Evolutionary conservation across 2,888 invertebrate genomes (phyloP).

Genomic region (Criorhina ranunculi): DNA sequence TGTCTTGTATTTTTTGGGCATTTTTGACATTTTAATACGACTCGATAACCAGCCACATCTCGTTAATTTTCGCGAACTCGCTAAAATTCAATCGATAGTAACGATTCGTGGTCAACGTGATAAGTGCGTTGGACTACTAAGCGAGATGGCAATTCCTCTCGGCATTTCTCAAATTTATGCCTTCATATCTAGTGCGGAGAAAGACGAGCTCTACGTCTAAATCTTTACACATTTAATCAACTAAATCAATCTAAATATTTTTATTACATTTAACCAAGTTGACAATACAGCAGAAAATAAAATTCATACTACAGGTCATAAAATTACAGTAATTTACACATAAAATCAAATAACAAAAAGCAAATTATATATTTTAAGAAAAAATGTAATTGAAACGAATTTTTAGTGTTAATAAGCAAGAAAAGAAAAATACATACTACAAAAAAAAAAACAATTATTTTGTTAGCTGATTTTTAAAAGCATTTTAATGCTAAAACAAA

Average conservation of each 20-base stretch:
- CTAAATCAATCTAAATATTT: neutral
- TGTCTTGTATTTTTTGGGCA: no score
- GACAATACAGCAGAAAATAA: slow-evolving; percentile 48
- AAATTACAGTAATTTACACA: slow-evolving; percentile 71
- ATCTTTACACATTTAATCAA: neutral
- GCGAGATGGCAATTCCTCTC: no score
- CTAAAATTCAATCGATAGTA: no score
- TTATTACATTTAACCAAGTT: slow-evolving; percentile 57
- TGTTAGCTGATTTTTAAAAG: slow-evolving; percentile 65
- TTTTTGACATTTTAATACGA: no score
- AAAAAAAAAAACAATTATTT: slow-evolving; percentile 58
- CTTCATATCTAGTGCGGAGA: no score
- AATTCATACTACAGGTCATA: slow-evolving; percentile 63
- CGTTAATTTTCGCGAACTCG: no score
- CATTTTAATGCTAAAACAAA: slow-evolving; percentile 42
- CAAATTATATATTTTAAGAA: slow-evolving; percentile 70
- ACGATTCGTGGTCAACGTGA: no score
- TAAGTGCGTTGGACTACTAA: no score
- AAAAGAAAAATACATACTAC: slow-evolving; percentile 8
- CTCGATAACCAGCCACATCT: no score
- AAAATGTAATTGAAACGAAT: slow-evolving; percentile 72
- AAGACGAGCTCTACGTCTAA: no score
- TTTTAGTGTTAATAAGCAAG: slow-evolving; percentile 66
- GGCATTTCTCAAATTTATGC: no score
- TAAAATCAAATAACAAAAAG: slow-evolving; percentile 39